Percentiles rank a stretch among this genome's conserved stretches.
phyloP scores from a whole-genome alignment of 2,797 vertebrate genomes.

The Crenuchus spilurus region DNA sequence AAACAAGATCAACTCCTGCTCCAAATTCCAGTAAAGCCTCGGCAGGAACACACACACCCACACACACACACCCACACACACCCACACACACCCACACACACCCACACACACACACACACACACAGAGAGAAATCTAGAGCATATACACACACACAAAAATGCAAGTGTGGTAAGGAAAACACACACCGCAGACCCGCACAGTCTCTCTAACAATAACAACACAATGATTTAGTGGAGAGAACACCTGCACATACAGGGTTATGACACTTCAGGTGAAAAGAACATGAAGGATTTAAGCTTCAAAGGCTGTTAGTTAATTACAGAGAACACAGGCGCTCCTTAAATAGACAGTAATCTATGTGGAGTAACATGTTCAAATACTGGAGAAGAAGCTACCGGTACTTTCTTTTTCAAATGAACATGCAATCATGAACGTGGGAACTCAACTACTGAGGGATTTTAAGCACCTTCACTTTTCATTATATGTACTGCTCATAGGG shows the following conservation, averaged over 20 bases:
- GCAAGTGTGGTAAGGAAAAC: slow-evolving; percentile 7
- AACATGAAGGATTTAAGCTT: not conserved
- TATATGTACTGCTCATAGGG: no score
- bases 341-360: not conserved
- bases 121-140: not conserved
- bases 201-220: not conserved
- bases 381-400: not conserved
- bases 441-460: no score
- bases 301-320: not conserved
- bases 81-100: slow-evolving; percentile 40
- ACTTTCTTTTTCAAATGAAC: no score
- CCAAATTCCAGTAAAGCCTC: slow-evolving; percentile 79
- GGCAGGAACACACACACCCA: slow-evolving; percentile 61
- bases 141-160: not conserved
- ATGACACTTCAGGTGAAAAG: not conserved
- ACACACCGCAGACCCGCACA: not conserved
- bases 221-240: not conserved
- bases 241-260: not conserved
- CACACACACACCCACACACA: slow-evolving; percentile 39
- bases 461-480: no score
- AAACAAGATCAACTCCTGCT: slow-evolving; percentile 81
- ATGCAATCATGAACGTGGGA: no score
- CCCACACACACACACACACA: slow-evolving; percentile 51
- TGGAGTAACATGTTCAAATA: not conserved
- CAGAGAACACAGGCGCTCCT: not conserved